A percentile compares a stretch with the other conserved stretches of the same genome.
phyloP scores from a whole-genome alignment of 2,888 invertebrate species.

The Eupithecia exiguata region DNA sequence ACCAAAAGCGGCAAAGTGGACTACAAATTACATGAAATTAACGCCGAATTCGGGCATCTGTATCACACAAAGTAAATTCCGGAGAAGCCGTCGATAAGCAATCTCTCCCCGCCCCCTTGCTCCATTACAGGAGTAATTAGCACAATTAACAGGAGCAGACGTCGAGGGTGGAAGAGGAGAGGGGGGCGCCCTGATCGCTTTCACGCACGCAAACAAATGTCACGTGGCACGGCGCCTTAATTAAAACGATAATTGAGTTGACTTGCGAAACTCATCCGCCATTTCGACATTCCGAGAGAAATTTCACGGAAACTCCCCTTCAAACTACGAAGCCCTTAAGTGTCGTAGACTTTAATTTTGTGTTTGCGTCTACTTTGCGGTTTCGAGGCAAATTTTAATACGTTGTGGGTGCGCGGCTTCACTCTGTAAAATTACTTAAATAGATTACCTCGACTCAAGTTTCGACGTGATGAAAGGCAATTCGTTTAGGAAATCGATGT shows the following conservation, averaged over 20 bases:
- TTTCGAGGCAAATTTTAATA: constrained; percentile 79
- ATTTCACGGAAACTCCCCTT: constrained; percentile 79
- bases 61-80: constrained; percentile 75
- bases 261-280: constrained; percentile 83
- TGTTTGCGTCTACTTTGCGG: constrained; percentile 83
- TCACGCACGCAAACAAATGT: constrained; percentile 84
- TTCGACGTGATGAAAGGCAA: constrained; percentile 53
- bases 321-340: constrained; percentile 81
- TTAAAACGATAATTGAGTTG: constrained; percentile 85
- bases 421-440: constrained; percentile 78
- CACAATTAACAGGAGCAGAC: constrained; percentile 80
- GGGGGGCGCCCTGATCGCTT: constrained; percentile 71
- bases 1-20: constrained; percentile 44
- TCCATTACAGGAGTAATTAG: constrained; percentile 84
- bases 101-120: constrained; percentile 78
- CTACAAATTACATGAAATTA: constrained; percentile 63
- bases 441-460: constrained; percentile 77
- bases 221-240: constrained; percentile 82
- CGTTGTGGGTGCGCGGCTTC: constrained; percentile 68
- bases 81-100: constrained; percentile 80
- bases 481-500: constrained; percentile 41
- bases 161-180: constrained; percentile 49
- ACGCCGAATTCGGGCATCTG: constrained; percentile 59
- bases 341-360: constrained; percentile 83
- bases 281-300: constrained; percentile 81